Percentiles rank a stretch among this genome's conserved stretches.
Evolutionary conservation across 2,888 invertebrate species (phyloP).

Genomic region (Stegana nigrithorax): DNA sequence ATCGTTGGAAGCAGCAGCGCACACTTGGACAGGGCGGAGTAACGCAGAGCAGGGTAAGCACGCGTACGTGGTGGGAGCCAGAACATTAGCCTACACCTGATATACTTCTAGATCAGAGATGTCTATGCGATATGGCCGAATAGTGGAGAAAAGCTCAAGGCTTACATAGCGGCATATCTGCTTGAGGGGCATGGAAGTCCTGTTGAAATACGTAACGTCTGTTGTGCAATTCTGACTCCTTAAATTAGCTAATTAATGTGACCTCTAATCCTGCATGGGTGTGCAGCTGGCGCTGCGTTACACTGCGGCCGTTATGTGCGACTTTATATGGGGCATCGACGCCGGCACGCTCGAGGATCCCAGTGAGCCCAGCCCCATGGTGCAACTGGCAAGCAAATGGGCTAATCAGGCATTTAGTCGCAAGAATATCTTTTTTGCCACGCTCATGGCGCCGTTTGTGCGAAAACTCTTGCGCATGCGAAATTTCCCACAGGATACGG

Average conservation of each 20-base stretch:
- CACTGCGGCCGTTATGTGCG: constrained; percentile 53
- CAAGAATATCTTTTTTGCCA: constrained; percentile 35
- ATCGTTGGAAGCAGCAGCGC: constrained; percentile 69
- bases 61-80: background rate
- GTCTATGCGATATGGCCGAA: constrained; percentile 49
- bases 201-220: constrained; percentile 54
- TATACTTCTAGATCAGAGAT: background rate
- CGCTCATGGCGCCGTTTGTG: constrained; percentile 41
- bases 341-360: constrained; percentile 43
- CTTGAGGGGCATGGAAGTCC: constrained; percentile 27
- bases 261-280: too few relatives aligned
- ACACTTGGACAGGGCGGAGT: constrained; percentile 69
- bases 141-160: constrained; percentile 38
- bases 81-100: background rate
- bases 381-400: constrained; percentile 37
- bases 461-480: constrained; percentile 38
- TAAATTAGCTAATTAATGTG: too few relatives aligned
- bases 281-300: constrained; percentile 54
- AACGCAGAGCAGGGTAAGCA: constrained; percentile 67
- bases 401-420: constrained; percentile 29
- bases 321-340: constrained; percentile 62
- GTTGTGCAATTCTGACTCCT: background rate
- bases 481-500: constrained; percentile 73
- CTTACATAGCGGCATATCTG: constrained; percentile 35
- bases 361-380: constrained; percentile 32